Percentiles rank a stretch among this genome's conserved stretches.
Evolutionary conservation across 2,888 invertebrate species (phyloP).

Genomic region (Dynastes maya): DNA sequence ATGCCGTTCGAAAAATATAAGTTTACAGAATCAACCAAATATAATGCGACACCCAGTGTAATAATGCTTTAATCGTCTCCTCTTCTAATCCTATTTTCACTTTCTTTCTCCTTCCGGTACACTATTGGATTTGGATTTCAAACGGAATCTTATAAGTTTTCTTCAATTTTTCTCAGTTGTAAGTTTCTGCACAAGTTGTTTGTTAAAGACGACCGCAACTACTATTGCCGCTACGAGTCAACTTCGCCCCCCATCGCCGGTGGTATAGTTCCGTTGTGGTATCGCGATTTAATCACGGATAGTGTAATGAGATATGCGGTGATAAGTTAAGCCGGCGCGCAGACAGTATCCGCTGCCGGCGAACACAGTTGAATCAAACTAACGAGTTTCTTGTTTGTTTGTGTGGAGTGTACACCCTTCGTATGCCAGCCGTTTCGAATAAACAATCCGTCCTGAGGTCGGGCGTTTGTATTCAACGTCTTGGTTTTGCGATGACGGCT

Average conservation of each 20-base stretch:
- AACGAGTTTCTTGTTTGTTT: slow-evolving; percentile 46
- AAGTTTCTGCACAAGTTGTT: not conserved
- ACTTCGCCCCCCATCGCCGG: not conserved
- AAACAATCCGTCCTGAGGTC: slow-evolving; percentile 28
- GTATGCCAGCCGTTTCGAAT: slow-evolving; percentile 10
- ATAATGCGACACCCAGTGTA: no score
- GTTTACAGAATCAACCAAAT: no score
- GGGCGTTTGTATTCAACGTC: slow-evolving; percentile 35
- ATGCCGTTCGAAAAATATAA: no score
- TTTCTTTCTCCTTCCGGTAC: no score
- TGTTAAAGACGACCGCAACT: not conserved
- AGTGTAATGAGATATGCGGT: slow-evolving; percentile 43
- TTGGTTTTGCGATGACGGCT: slow-evolving; percentile 23
- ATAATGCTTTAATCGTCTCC: no score
- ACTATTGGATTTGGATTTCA: no score
- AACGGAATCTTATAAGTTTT: not conserved
- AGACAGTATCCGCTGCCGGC: slow-evolving; percentile 24
- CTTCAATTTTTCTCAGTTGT: not conserved
- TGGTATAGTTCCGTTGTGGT: slow-evolving; percentile 32
- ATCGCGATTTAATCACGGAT: slow-evolving; percentile 45
- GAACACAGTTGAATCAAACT: slow-evolving; percentile 39
- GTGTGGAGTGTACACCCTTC: slow-evolving; percentile 23
- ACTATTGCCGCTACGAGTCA: slow-evolving; percentile 4
- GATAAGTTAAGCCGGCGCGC: slow-evolving; percentile 37
- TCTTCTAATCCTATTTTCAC: no score